phyloP scores from a whole-genome alignment of 2,797 vertebrate genomes.

The Characodon lateralis region DNA sequence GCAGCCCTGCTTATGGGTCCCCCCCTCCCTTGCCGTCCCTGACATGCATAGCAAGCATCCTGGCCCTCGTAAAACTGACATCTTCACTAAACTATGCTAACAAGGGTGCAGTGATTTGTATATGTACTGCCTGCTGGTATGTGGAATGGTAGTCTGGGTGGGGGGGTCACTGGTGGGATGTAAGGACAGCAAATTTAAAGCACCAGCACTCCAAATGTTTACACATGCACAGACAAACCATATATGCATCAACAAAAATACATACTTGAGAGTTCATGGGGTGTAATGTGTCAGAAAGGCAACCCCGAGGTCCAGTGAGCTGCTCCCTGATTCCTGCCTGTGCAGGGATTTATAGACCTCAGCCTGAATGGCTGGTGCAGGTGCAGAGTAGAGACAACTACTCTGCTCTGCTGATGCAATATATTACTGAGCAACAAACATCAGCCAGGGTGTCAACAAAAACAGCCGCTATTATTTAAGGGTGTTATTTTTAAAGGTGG shows the following conservation, averaged over 20 bases:
- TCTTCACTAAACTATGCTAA: conserved; percentile 87
- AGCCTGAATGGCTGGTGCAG: conserved; percentile 68
- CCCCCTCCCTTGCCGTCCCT: conserved; percentile 69
- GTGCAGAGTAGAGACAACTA: conserved; percentile 74
- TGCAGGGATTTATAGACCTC: conserved; percentile 69
- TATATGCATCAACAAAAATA: conserved; percentile 36
- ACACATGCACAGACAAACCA: conserved; percentile 15
- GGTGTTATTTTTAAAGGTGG: conserved; percentile 67
- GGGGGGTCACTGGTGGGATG: conserved; percentile 41
- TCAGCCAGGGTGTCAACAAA: conserved; percentile 63
- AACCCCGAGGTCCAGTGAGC: conserved; percentile 46
- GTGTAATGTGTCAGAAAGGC: conserved; percentile 55
- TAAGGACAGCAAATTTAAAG: conserved; percentile 47
- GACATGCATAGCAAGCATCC: conserved; percentile 79
- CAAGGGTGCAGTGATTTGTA: conserved; percentile 83
- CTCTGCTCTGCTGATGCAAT: conserved; percentile 58
- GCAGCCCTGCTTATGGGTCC: conserved; percentile 60
- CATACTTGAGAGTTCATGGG: conserved; percentile 42
- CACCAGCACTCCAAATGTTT: conserved; percentile 30
- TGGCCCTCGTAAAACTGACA: conserved; percentile 82
- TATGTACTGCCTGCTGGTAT: conserved; percentile 73
- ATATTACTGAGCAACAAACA: conserved; percentile 72
- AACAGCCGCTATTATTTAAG: conserved; percentile 73
- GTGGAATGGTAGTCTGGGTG: conserved; percentile 29
- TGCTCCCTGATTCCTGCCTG: conserved; percentile 34